Percentiles rank a stretch among this genome's conserved stretches.
phyloP scores from a whole-genome alignment of 1,140 invertebrate genomes.

The Drosophila pallidifrons region DNA sequence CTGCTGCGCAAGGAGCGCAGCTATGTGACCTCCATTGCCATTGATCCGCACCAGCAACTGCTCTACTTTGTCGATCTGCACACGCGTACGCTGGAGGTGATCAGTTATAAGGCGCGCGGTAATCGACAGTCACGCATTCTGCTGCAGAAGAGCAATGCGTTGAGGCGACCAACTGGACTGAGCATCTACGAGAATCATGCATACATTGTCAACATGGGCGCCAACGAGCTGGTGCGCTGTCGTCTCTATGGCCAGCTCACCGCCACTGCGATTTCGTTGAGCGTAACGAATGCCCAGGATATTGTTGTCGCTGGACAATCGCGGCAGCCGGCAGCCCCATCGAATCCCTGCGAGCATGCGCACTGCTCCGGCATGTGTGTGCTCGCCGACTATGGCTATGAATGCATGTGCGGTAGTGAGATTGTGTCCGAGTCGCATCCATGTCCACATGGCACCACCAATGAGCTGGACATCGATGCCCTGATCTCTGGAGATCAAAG shows the following conservation, averaged over 20 bases:
- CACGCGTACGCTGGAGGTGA: conserved; percentile 87
- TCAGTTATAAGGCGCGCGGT: conserved; percentile 86
- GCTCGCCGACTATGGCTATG: conserved; percentile 79
- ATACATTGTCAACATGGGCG: conserved; percentile 86
- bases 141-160: conserved; percentile 84
- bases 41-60: conserved; percentile 88
- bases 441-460: conserved; percentile 66
- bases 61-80: conserved; percentile 90
- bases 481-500: background rate
- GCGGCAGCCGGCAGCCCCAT: conserved; percentile 85
- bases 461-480: conserved; percentile 49
- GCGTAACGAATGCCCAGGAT: conserved; percentile 85
- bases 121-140: conserved; percentile 86
- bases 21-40: conserved; percentile 88
- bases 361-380: conserved; percentile 87
- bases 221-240: conserved; percentile 86
- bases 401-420: conserved; percentile 87
- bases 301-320: conserved; percentile 87
- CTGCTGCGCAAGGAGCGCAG: conserved; percentile 79
- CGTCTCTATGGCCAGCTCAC: conserved; percentile 84
- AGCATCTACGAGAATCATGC: conserved; percentile 88
- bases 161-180: conserved; percentile 85
- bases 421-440: conserved; percentile 65
- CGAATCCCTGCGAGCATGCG: conserved; percentile 85
- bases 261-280: conserved; percentile 85